phyloP scores from a whole-genome alignment of 2,797 vertebrate genomes.

The Xerus rutilus region DNA sequence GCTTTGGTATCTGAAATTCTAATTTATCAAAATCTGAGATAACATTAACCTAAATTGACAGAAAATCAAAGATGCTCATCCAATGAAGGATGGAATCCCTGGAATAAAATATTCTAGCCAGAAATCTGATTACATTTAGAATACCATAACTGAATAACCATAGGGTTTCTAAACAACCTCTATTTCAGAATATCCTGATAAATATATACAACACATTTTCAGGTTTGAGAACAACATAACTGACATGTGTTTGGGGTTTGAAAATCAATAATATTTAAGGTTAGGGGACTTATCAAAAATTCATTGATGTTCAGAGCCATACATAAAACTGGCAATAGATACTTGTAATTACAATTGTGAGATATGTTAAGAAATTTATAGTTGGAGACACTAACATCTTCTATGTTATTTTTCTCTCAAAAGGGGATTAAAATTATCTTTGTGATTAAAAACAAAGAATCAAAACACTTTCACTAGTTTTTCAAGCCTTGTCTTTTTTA shows the following conservation, averaged over 20 bases:
- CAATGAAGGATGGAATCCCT: constrained; percentile 31
- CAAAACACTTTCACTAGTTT: neutral
- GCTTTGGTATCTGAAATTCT: constrained; percentile 69
- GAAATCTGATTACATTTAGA: constrained; percentile 63
- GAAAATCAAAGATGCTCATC: constrained; percentile 61
- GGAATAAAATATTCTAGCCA: constrained; percentile 47
- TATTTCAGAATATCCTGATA: constrained; percentile 61
- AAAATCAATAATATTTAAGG: constrained; percentile 48
- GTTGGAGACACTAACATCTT: neutral
- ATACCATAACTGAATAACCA: constrained; percentile 36
- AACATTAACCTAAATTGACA: constrained; percentile 69
- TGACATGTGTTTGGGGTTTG: neutral
- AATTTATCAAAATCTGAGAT: constrained; percentile 71
- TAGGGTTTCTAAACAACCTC: constrained; percentile 55
- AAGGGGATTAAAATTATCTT: constrained; percentile 10
- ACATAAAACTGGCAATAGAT: neutral
- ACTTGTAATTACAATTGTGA: neutral
- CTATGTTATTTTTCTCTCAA: constrained; percentile 35
- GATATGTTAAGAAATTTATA: constrained; percentile 28
- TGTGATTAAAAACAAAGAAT: neutral
- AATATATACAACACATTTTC: constrained; percentile 47
- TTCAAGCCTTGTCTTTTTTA: neutral
- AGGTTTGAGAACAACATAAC: constrained; percentile 44
- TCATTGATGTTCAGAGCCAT: neutral
- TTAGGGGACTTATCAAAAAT: neutral